Evolutionary conservation across 2,113 vertebrate species (phyloP), one percentile per base, ranked within the genome.

Genomic region (Guaruba guarouba): DNA sequence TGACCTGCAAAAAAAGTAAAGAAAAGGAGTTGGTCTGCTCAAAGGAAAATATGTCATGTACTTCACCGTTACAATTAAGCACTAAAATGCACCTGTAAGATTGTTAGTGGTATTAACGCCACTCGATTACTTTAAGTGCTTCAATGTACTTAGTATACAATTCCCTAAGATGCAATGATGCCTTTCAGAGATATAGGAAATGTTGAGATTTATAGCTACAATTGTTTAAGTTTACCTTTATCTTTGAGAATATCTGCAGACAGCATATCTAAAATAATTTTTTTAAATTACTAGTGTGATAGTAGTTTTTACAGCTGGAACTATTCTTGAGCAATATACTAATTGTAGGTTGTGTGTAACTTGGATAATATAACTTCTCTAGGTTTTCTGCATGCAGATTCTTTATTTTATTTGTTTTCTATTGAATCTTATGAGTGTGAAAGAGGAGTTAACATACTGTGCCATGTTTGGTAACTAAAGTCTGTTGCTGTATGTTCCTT

Each of bases 191-290:
- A 96, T 86, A 91, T 10, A 69, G 48, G 28, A 69, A 64, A 69
- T 96, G 74, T 75, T 90, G 71, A 73, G 82, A 93, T 85, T 91
- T 82, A 86, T 90, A 95, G 70, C 93, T 96, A 54, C 77, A 92
- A 43, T 93, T 96, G 94, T 95, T 96, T 93, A 92, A 95, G 96
- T 97, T 95, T 97, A 71, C 62, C 74, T 15, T 67, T 63, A 43
- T 52, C 11, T 49, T 39, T 67, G 41, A 83, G 57, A 86, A 43
- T 68, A 44, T 74, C 41, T 41, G 94, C 86, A 91, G 86, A 92
- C 35, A 76, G 59, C 79, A 82, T 96, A 88, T 83, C 44, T 75
- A 89, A 85, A 87, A 81, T 91, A 37, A 83, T 93, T 93, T 95
- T 94, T 94, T 91, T 39, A 12, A 66, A 49, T 52, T 71, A 35